Conservation (phyloP, 2,888 invertebrate species). For the Axea sp. region DNA sequence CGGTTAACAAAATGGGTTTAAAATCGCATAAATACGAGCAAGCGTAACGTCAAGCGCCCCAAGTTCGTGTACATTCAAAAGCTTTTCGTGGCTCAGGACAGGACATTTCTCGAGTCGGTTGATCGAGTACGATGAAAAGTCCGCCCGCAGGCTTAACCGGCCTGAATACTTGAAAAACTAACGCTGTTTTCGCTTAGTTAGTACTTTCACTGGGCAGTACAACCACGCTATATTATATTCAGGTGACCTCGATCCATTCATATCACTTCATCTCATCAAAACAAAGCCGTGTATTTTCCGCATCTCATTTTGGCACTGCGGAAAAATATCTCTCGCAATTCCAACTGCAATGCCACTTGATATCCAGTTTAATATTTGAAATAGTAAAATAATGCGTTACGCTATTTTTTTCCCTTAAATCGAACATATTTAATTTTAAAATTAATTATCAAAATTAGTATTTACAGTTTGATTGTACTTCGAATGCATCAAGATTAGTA, state of each 20-base stretch:
- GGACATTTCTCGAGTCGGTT: neutral
- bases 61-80: slow-evolving; percentile 6
- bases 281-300: slow-evolving; percentile 9
- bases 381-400: too few species aligned
- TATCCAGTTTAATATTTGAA: too few species aligned
- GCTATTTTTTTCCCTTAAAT: too few species aligned
- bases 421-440: too few species aligned
- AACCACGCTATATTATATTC: slow-evolving; percentile 59
- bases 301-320: slow-evolving; percentile 18
- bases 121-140: slow-evolving; percentile 23
- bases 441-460: too few species aligned
- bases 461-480: too few species aligned
- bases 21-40: slow-evolving; percentile 14
- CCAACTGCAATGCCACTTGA: neutral
- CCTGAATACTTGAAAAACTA: slow-evolving; percentile 58
- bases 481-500: too few species aligned
- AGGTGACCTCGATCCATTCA: slow-evolving; percentile 73
- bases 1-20: slow-evolving; percentile 6
- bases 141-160: slow-evolving; percentile 52
- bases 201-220: slow-evolving; percentile 63
- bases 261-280: slow-evolving; percentile 63
- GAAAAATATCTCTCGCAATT: neutral
- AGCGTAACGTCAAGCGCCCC: neutral
- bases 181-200: slow-evolving; percentile 20
- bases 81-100: slow-evolving; percentile 12